Percentiles rank a stretch among this genome's conserved stretches.
Conservation (phyloP, 2,888 invertebrate species). For the Mayetiola destructor region DNA sequence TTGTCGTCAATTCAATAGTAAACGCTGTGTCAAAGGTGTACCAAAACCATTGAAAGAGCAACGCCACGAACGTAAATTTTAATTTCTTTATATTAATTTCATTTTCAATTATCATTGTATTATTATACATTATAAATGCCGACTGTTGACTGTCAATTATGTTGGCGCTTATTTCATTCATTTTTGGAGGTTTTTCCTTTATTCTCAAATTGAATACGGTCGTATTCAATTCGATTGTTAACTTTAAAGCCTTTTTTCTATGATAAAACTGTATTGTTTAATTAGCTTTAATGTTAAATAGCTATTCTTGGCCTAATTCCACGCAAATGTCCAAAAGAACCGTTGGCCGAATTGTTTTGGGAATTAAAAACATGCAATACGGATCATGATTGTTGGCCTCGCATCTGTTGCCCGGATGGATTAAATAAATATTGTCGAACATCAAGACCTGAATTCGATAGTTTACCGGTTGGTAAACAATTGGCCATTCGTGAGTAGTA, state of each 20-base stretch:
- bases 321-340: conserved; percentile 51
- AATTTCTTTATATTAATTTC: neutral
- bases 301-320: conserved; percentile 56
- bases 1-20: conserved; percentile 34
- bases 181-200: conserved; percentile 20
- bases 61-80: conserved; percentile 28
- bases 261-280: too few relatives aligned
- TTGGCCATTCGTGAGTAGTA: conserved; percentile 45
- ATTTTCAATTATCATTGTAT: neutral
- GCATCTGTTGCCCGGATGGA: conserved; percentile 62
- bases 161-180: neutral
- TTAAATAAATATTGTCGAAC: conserved; percentile 55
- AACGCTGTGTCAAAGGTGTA: conserved; percentile 45
- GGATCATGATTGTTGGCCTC: conserved; percentile 58
- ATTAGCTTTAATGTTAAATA: too few relatives aligned
- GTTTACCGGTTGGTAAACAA: conserved; percentile 47
- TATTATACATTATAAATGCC: too few relatives aligned
- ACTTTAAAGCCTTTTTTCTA: too few relatives aligned
- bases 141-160: neutral
- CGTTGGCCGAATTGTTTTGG: conserved; percentile 54
- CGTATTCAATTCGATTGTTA: too few relatives aligned
- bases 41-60: conserved; percentile 41
- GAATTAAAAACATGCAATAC: conserved; percentile 51
- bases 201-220: neutral
- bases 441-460: conserved; percentile 49